phyloP scores from a whole-genome alignment of 2,797 vertebrate species.

The Cottoperca gobio region DNA sequence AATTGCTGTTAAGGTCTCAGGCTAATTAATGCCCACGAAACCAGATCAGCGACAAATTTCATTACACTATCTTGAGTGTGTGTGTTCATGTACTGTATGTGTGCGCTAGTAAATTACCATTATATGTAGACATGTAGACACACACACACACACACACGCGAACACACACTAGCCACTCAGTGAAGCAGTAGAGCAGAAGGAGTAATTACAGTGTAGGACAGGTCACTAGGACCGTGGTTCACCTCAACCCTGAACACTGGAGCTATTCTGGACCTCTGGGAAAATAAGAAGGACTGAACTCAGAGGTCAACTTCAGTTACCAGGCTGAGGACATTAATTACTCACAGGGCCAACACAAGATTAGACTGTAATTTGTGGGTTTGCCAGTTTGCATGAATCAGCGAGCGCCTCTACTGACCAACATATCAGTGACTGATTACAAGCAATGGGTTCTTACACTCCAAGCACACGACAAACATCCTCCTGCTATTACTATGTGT shows the following conservation, averaged over 20 bases:
- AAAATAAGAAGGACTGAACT: slow-evolving; percentile 57
- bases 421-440: slow-evolving; percentile 55
- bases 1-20: slow-evolving; percentile 35
- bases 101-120: neutral
- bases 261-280: slow-evolving; percentile 72
- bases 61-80: slow-evolving; percentile 22
- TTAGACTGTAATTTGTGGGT: slow-evolving; percentile 73
- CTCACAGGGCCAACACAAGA: slow-evolving; percentile 59
- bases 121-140: slow-evolving; percentile 18
- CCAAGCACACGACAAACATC: slow-evolving; percentile 34
- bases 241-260: slow-evolving; percentile 67
- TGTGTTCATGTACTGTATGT: neutral
- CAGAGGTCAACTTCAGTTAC: slow-evolving; percentile 57
- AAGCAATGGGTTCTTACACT: slow-evolving; percentile 43
- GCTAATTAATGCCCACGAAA: slow-evolving; percentile 43
- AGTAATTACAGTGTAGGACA: slow-evolving; percentile 74
- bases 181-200: slow-evolving; percentile 49
- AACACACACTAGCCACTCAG: slow-evolving; percentile 31
- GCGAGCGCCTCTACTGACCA: slow-evolving; percentile 54
- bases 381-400: slow-evolving; percentile 59
- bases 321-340: slow-evolving; percentile 69
- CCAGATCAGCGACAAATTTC: slow-evolving; percentile 43
- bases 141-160: slow-evolving; percentile 25
- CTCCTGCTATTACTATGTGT: slow-evolving; percentile 30
- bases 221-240: slow-evolving; percentile 66